Evolutionary conservation across 2,797 vertebrate genomes (phyloP).

Genomic region (Anas capensis): DNA sequence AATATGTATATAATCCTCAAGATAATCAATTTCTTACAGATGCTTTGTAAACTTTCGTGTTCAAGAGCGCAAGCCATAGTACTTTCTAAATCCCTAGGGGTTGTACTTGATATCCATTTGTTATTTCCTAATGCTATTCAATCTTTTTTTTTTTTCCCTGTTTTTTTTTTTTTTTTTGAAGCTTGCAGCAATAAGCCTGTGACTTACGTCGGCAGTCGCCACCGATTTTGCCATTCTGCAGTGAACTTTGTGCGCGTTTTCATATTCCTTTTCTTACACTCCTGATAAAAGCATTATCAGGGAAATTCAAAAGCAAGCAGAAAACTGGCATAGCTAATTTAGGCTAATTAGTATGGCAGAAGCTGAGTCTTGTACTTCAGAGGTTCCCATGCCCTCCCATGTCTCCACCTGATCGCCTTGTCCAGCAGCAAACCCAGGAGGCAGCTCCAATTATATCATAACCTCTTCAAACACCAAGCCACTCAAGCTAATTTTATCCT

Average conservation of each 20-base stretch:
- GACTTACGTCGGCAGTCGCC: neutral
- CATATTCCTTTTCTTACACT: slow-evolving; percentile 63
- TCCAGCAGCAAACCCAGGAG: slow-evolving; percentile 84
- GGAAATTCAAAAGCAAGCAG: slow-evolving; percentile 82
- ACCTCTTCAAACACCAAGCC: slow-evolving; percentile 84
- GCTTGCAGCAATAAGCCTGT: slow-evolving; percentile 33
- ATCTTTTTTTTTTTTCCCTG: neutral
- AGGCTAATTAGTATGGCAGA: slow-evolving; percentile 83
- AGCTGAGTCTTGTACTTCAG: slow-evolving; percentile 78
- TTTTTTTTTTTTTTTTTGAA: neutral
- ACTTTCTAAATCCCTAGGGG: slow-evolving; percentile 28
- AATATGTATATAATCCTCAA: slow-evolving; percentile 47
- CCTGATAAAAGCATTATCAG: slow-evolving; percentile 76
- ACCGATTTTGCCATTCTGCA: slow-evolving; percentile 9
- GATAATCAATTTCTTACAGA: slow-evolving; percentile 56
- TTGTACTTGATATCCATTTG: slow-evolving; percentile 60
- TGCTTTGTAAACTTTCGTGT: slow-evolving; percentile 45
- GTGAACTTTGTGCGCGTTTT: slow-evolving; percentile 59
- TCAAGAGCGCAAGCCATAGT: neutral
- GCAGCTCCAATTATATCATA: slow-evolving; percentile 85
- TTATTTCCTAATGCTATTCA: slow-evolving; percentile 64
- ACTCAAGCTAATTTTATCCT: slow-evolving; percentile 87
- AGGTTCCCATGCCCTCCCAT: slow-evolving; percentile 77
- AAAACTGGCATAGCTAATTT: slow-evolving; percentile 84
- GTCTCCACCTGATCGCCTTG: slow-evolving; percentile 84